These are phyloP conservation scores for Pseudoips prasinana DNA, from an alignment of 2,888 invertebrate species.

Conservation along the genomic window DNA sequence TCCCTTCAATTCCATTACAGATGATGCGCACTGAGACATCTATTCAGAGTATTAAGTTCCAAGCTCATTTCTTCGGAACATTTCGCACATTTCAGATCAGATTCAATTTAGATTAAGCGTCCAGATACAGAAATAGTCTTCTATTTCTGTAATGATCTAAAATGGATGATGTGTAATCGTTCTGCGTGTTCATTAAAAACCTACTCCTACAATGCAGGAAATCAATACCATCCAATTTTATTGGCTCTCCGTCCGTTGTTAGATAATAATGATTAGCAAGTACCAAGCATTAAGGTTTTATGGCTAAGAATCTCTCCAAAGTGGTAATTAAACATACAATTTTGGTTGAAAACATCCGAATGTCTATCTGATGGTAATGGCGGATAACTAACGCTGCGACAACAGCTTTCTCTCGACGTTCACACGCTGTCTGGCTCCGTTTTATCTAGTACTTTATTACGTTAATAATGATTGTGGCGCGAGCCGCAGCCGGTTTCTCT, in stretches of 20 bases:
- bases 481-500: slow-evolving; percentile 71
- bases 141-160: too few relatives aligned
- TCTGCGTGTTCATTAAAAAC: too few relatives aligned
- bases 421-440: slow-evolving; percentile 77
- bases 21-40: slow-evolving; percentile 40
- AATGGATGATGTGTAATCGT: too few relatives aligned
- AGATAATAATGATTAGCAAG: slow-evolving; percentile 50
- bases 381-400: slow-evolving; percentile 67
- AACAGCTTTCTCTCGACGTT: slow-evolving; percentile 74
- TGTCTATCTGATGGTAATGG: slow-evolving; percentile 57
- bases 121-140: slow-evolving; percentile 53
- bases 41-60: slow-evolving; percentile 46
- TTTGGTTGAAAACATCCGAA: slow-evolving; percentile 49
- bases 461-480: slow-evolving; percentile 75
- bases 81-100: slow-evolving; percentile 57
- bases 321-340: slow-evolving; percentile 49
- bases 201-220: neutral
- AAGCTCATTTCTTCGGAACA: slow-evolving; percentile 49
- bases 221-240: slow-evolving; percentile 35
- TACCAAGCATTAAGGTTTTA: slow-evolving; percentile 46
- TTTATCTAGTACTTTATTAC: slow-evolving; percentile 79
- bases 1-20: slow-evolving; percentile 56
- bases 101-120: slow-evolving; percentile 67
- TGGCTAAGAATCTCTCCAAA: slow-evolving; percentile 36
- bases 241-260: slow-evolving; percentile 35